Evolutionary conservation across 2,113 vertebrate genomes (phyloP).

Genomic region (Zingel zingel): DNA sequence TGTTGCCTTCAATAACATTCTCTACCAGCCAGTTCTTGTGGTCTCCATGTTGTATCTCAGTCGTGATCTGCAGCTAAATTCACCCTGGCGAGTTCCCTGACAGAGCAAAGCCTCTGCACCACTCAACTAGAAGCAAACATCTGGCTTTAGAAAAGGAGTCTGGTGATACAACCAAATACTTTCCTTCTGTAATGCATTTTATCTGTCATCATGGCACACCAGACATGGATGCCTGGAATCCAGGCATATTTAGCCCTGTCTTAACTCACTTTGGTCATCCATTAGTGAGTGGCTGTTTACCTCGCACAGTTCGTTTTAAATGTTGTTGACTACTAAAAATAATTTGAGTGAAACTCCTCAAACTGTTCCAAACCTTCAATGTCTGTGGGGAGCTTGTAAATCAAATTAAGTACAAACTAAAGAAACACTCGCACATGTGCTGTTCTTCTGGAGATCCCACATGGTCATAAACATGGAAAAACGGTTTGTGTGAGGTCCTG

Average conservation of each 20-base stretch:
- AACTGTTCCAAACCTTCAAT: constrained; percentile 21
- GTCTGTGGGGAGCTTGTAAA: constrained; percentile 50
- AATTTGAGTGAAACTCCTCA: constrained; percentile 17
- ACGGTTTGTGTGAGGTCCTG: background rate
- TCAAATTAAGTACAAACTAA: constrained; percentile 30
- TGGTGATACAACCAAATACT: background rate
- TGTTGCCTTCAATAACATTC: no score
- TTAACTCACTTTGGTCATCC: background rate
- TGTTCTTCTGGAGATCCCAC: constrained; percentile 25
- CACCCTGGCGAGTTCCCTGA: background rate
- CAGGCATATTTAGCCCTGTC: background rate
- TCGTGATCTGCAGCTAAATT: background rate
- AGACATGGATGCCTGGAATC: background rate
- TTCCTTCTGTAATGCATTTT: constrained; percentile 1
- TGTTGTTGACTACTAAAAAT: constrained; percentile 30
- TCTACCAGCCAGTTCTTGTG: no score
- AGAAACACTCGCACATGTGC: constrained; percentile 34
- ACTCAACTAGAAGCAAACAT: background rate
- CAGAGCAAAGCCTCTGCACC: background rate
- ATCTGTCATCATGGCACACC: background rate
- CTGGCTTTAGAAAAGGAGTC: background rate
- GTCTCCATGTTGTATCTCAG: background rate
- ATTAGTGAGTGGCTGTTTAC: background rate
- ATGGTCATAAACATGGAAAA: constrained; percentile 45
- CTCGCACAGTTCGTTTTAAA: background rate